Percentiles rank a stretch among this genome's conserved stretches.
These are phyloP conservation scores for Anolis sagrei DNA, from an alignment of 2,113 vertebrate species.

Conservation along the genomic window DNA sequence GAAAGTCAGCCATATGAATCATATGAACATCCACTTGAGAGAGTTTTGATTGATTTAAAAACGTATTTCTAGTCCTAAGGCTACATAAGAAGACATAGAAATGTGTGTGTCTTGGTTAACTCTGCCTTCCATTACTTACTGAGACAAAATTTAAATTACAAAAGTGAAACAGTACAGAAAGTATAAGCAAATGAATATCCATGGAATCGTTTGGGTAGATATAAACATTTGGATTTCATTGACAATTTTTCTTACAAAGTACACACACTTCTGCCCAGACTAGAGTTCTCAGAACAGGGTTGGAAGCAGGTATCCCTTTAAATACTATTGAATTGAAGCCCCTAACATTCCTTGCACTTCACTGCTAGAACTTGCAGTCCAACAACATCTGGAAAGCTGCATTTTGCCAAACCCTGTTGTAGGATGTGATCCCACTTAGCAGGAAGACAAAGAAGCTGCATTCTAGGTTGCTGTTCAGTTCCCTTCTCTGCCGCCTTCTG, in stretches of 20 bases:
- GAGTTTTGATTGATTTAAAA: background rate
- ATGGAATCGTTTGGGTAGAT: background rate
- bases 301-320: background rate
- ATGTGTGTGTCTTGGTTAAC: background rate
- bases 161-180: background rate
- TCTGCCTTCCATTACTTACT: background rate
- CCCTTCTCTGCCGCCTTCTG: background rate
- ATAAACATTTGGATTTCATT: background rate
- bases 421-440: background rate
- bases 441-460: background rate
- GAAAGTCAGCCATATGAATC: background rate
- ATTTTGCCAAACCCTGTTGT: background rate
- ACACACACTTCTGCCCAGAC: background rate
- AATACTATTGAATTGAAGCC: too few relatives aligned
- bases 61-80: background rate
- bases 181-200: background rate
- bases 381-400: background rate
- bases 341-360: too few relatives aligned
- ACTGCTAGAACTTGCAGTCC: background rate
- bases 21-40: too few relatives aligned
- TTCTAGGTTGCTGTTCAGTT: background rate
- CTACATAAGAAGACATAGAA: background rate
- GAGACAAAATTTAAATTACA: background rate
- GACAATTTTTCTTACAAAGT: background rate
- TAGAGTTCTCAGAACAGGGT: background rate